Evolutionary conservation across 1,140 invertebrate genomes (phyloP).

Genomic region (Paracyclopina nana): DNA sequence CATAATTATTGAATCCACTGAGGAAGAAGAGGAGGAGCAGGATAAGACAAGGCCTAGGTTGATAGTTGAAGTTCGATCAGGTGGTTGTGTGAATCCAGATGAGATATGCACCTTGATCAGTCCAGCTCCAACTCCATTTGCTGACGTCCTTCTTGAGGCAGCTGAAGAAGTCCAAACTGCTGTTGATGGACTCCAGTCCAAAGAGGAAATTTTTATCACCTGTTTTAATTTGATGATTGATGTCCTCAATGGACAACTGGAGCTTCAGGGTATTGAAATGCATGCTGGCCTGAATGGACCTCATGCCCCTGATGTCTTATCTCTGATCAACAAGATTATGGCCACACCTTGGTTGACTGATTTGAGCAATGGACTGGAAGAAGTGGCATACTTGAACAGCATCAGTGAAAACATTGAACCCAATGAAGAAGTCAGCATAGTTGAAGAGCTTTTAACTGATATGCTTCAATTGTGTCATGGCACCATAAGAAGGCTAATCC

Average conservation of each 20-base stretch:
- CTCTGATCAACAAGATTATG: conserved; percentile 60
- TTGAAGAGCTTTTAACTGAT: conserved; percentile 4
- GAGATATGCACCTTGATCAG: not conserved
- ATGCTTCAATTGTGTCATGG: conserved; percentile 1
- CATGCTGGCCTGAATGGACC: conserved; percentile 55
- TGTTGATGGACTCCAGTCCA: conserved; percentile 18
- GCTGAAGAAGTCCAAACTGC: conserved; percentile 28
- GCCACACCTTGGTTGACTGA: conserved; percentile 43
- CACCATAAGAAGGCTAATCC: conserved; percentile 1
- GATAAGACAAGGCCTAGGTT: too few relatives aligned
- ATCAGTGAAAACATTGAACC: not conserved
- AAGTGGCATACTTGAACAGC: not conserved
- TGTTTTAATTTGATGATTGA: conserved; percentile 94
- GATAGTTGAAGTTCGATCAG: not conserved
- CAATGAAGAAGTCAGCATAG: conserved; percentile 3
- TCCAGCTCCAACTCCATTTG: not conserved
- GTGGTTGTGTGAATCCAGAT: too few relatives aligned
- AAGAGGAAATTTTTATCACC: conserved; percentile 38
- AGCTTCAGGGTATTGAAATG: conserved; percentile 61
- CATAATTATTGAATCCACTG: not conserved
- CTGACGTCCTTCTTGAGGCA: conserved; percentile 32
- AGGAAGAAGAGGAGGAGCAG: not conserved
- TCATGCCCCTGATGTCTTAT: conserved; percentile 50
- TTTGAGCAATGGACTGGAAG: not conserved
- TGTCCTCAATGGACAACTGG: conserved; percentile 74